These are phyloP conservation scores for Porites lutea DNA, from an alignment of 64 coral and sea anemone species.

Conservation along the genomic window DNA sequence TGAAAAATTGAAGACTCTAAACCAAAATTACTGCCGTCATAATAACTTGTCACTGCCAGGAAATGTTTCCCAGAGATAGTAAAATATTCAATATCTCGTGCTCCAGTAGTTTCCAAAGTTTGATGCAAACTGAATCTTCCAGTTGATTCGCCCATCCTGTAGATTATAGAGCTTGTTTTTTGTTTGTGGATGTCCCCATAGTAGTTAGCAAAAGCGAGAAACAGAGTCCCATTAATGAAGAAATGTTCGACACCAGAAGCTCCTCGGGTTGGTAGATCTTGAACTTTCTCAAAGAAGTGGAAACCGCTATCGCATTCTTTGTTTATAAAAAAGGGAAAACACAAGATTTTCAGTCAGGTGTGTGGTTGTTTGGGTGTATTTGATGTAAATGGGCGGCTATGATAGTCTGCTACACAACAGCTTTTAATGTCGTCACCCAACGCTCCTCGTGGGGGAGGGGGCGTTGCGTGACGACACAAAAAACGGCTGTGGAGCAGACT, in stretches of 20 bases:
- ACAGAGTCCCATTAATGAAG: neutral
- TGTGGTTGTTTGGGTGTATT: too few species aligned
- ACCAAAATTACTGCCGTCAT: neutral
- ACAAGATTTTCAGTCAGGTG: too few species aligned
- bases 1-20: neutral
- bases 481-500: too few species aligned
- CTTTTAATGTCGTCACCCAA: too few species aligned
- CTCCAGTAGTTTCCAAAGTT: neutral
- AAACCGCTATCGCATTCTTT: neutral
- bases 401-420: too few species aligned
- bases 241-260: neutral
- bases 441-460: too few species aligned
- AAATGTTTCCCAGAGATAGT: neutral
- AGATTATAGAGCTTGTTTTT: neutral
- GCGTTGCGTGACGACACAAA: too few species aligned
- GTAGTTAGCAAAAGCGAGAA: neutral
- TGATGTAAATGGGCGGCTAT: too few species aligned
- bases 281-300: slow-evolving; percentile 22
- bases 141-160: neutral
- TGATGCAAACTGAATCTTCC: neutral
- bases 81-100: neutral
- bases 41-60: neutral
- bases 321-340: neutral
- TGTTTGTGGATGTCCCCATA: neutral
- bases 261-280: slow-evolving; percentile 17